phyloP scores from a whole-genome alignment of 2,797 vertebrate species.

The Darevskia mixta region DNA sequence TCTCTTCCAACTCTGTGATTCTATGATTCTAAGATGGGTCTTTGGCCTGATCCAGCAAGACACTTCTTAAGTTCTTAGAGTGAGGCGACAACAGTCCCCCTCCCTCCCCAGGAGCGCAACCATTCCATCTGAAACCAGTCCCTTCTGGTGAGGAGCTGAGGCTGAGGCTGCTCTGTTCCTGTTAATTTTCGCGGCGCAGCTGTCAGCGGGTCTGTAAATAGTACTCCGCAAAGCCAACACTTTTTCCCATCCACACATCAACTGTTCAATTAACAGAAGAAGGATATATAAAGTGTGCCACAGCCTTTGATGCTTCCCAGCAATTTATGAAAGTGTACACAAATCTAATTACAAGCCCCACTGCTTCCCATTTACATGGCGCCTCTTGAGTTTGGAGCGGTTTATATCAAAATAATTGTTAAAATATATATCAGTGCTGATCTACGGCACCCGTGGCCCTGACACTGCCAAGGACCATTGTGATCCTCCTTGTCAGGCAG shows the following conservation, averaged over 20 bases:
- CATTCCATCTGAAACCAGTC: constrained; percentile 75
- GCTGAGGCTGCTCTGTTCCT: constrained; percentile 76
- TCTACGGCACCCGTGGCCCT: constrained; percentile 50
- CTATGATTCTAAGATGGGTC: too few relatives aligned
- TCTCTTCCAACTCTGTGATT: too few relatives aligned
- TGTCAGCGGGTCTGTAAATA: constrained; percentile 81
- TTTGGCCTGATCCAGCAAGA: too few relatives aligned
- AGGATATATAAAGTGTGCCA: constrained; percentile 78
- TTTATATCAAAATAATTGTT: constrained; percentile 81
- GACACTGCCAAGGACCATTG: constrained; percentile 52
- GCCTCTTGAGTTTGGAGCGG: constrained; percentile 75
- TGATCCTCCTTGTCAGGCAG: constrained; percentile 43
- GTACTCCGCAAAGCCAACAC: constrained; percentile 74
- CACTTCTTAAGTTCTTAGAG: constrained; percentile 1
- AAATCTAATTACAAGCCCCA: constrained; percentile 82
- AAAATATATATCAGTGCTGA: constrained; percentile 74
- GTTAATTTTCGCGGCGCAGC: constrained; percentile 80
- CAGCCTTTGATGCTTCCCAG: constrained; percentile 78
- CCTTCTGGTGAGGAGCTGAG: constrained; percentile 72
- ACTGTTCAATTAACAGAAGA: constrained; percentile 82
- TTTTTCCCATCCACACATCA: constrained; percentile 79
- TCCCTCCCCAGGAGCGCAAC: constrained; percentile 69
- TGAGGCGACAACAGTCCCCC: constrained; percentile 61
- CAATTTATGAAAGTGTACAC: constrained; percentile 82
- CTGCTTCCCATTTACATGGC: constrained; percentile 81